phyloP scores from a whole-genome alignment of 2,113 vertebrate genomes.

The Rynchops niger region DNA sequence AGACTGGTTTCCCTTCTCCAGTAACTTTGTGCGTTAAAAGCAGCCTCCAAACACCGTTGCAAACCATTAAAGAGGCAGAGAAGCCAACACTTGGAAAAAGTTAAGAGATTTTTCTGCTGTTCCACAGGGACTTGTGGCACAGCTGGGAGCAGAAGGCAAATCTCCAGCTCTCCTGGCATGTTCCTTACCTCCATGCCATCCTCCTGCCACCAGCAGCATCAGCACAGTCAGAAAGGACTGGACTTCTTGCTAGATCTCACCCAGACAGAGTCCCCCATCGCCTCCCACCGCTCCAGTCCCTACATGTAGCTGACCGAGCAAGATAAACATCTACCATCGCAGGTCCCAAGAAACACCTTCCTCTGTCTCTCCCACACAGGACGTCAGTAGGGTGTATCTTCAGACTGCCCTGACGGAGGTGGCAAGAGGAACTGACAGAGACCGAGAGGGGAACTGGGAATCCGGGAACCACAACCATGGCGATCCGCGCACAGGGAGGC shows the following conservation, averaged over 20 bases:
- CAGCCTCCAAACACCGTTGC: background rate
- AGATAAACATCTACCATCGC: background rate
- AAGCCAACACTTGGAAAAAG: background rate
- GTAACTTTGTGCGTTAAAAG: background rate
- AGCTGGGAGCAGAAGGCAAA: background rate
- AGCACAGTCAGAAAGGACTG: background rate
- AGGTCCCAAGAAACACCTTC: background rate
- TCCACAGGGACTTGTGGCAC: background rate
- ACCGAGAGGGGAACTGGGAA: background rate
- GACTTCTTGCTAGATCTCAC: background rate
- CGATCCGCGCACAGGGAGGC: rapidly evolving
- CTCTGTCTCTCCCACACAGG: background rate
- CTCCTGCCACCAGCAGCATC: background rate
- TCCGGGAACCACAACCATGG: background rate
- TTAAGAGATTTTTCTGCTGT: background rate
- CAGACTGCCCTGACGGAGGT: rapidly evolving
- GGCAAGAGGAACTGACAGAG: background rate
- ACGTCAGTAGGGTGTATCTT: background rate
- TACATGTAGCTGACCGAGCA: background rate
- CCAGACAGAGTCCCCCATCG: no score
- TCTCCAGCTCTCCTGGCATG: background rate
- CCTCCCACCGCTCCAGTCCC: background rate
- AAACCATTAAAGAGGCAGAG: background rate
- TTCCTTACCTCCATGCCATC: background rate
- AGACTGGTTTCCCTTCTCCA: background rate